Percentiles rank a stretch among this genome's conserved stretches.
Conservation (phyloP, 2,797 vertebrate species). For the Phrynocephalus guinanensis region DNA sequence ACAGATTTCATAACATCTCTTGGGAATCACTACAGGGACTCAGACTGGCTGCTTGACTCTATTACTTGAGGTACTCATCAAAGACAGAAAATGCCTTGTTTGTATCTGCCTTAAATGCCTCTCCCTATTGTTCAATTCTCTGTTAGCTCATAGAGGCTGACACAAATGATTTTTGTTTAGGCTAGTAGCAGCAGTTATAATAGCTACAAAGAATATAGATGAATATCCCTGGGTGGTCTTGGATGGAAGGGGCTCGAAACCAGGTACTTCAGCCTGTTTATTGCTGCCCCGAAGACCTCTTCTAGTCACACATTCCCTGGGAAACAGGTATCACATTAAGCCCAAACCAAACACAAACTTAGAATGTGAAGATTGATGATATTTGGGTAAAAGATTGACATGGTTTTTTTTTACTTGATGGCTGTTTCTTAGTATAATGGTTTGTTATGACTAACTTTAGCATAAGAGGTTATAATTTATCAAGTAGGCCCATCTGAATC, state of each 20-base stretch:
- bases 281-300: not conserved
- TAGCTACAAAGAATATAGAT: not conserved
- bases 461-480: too few relatives aligned
- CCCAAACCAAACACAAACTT: not conserved
- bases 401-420: not conserved
- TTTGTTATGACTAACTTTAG: too few relatives aligned
- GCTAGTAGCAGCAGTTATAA: not conserved
- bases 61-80: not conserved
- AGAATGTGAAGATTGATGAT: not conserved
- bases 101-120: not conserved
- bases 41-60: not conserved
- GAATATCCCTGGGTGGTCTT: not conserved
- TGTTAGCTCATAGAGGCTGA: not conserved
- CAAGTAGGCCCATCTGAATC: too few relatives aligned
- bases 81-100: not conserved
- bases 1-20: not conserved
- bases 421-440: not conserved
- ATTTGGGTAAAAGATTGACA: not conserved
- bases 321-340: not conserved
- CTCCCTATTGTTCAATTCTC: not conserved
- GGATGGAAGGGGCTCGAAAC: not conserved
- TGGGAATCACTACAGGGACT: constrained; percentile 33
- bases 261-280: not conserved
- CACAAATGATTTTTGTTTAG: not conserved
- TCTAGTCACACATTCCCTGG: not conserved